Evolutionary conservation across 2,888 invertebrate genomes (phyloP).

Genomic region (Podabrus alpinus): DNA sequence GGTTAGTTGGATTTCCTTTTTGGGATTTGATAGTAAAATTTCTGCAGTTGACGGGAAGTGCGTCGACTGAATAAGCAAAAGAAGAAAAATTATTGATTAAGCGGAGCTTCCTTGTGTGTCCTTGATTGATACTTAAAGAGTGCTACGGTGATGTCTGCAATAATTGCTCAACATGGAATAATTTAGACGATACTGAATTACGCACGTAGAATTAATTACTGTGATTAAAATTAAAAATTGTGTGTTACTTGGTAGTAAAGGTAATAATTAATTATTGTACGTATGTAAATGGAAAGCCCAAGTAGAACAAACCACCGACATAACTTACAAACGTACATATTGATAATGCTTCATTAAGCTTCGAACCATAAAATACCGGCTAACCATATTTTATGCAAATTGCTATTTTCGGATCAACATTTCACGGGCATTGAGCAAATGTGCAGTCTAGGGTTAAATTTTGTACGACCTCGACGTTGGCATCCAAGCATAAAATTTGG

Average conservation of each 20-base stretch:
- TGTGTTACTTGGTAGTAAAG: background rate
- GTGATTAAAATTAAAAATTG: background rate
- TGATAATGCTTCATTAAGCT: background rate
- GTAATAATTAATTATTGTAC: slow-evolving; percentile 9
- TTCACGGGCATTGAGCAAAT: background rate
- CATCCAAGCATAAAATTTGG: background rate
- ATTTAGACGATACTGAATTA: slow-evolving; percentile 13
- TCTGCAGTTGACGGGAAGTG: slow-evolving; percentile 54
- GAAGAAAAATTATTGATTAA: slow-evolving; percentile 12
- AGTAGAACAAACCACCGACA: slow-evolving; percentile 29
- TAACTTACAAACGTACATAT: background rate
- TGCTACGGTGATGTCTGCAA: background rate
- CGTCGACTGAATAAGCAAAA: slow-evolving; percentile 22
- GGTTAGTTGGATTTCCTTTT: slow-evolving; percentile 51
- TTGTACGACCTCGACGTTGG: background rate
- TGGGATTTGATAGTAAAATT: slow-evolving; percentile 58
- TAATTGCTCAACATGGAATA: background rate
- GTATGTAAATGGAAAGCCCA: slow-evolving; percentile 11
- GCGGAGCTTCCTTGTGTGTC: background rate
- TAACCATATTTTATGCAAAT: background rate
- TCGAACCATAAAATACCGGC: background rate
- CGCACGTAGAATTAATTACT: slow-evolving; percentile 7
- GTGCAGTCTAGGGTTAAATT: background rate
- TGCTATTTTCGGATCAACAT: background rate
- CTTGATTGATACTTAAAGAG: background rate